Conservation (phyloP, 2,797 vertebrate genomes). For the Hipposideros larvatus region DNA sequence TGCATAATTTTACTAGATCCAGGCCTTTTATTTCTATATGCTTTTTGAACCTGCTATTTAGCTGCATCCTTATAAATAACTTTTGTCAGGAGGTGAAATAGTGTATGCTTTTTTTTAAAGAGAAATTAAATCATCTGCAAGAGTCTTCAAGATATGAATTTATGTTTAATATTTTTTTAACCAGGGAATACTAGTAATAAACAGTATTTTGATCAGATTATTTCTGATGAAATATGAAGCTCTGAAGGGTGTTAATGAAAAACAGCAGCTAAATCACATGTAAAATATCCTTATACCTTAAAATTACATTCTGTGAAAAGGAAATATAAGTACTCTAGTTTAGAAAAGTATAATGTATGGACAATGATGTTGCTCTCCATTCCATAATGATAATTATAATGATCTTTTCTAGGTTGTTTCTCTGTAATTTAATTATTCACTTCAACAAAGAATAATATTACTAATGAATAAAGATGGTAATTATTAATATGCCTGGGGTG, state of each 20-base stretch:
- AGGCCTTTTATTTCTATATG: constrained; percentile 30
- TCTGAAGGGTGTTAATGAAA: constrained; percentile 48
- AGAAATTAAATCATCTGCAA: constrained; percentile 49
- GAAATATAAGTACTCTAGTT: not conserved
- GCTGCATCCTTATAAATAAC: not conserved
- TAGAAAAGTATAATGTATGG: not conserved
- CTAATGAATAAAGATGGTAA: constrained; percentile 70
- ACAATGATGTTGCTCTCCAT: not conserved
- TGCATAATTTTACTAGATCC: constrained; percentile 34
- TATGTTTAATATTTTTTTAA: constrained; percentile 52
- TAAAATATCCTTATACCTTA: not conserved
- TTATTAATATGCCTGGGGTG: constrained; percentile 64
- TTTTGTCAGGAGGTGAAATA: not conserved
- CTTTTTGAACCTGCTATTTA: constrained; percentile 23
- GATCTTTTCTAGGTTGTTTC: constrained; percentile 57
- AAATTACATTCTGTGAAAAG: constrained; percentile 11
- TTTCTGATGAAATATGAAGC: constrained; percentile 49
- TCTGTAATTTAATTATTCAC: constrained; percentile 69
- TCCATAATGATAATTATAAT: constrained; percentile 21
- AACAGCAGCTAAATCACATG: not conserved
- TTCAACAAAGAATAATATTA: constrained; percentile 63
- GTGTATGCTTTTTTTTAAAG: not conserved
- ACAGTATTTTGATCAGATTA: constrained; percentile 35
- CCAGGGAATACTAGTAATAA: constrained; percentile 21
- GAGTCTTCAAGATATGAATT: constrained; percentile 58